Percentiles rank a stretch among this genome's conserved stretches.
Evolutionary conservation across 2,113 vertebrate genomes (phyloP).

Genomic region (Pseudorhombus dupliciocellatus): DNA sequence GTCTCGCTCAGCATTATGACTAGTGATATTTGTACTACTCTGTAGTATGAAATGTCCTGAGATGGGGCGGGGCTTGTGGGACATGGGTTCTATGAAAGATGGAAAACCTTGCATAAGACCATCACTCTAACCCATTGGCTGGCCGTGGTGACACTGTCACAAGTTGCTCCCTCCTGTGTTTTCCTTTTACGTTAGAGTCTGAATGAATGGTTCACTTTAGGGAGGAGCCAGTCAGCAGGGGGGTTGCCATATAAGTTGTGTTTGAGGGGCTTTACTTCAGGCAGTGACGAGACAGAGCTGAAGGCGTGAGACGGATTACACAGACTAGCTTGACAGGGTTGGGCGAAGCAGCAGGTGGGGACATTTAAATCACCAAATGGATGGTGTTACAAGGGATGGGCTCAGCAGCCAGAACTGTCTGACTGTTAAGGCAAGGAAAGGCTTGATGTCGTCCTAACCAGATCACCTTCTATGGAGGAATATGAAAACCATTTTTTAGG

Average conservation of each 20-base stretch:
- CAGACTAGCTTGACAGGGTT: conserved; percentile 11
- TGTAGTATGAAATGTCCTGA: no score
- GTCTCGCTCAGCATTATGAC: not conserved
- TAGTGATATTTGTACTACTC: not conserved
- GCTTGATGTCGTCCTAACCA: not conserved
- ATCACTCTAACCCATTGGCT: not conserved
- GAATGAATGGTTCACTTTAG: conserved; percentile 26
- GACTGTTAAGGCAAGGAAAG: not conserved
- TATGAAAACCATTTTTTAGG: not conserved
- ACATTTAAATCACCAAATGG: conserved; percentile 20
- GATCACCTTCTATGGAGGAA: not conserved
- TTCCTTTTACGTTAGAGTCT: conserved; percentile 30
- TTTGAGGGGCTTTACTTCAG: conserved; percentile 15
- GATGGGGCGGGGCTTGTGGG: not conserved
- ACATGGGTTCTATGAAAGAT: not conserved
- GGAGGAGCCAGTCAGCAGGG: conserved; percentile 43
- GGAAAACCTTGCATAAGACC: not conserved
- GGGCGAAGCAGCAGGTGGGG: conserved; percentile 43
- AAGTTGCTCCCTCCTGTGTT: conserved; percentile 10
- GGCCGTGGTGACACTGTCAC: conserved; percentile 3
- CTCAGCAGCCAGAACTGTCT: not conserved
- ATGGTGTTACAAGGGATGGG: not conserved
- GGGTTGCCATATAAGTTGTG: conserved; percentile 31
- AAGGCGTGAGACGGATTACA: conserved; percentile 39
- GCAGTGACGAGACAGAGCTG: conserved; percentile 12